Conservation (phyloP, 2,888 invertebrate genomes). For the Apodemia duryi region DNA sequence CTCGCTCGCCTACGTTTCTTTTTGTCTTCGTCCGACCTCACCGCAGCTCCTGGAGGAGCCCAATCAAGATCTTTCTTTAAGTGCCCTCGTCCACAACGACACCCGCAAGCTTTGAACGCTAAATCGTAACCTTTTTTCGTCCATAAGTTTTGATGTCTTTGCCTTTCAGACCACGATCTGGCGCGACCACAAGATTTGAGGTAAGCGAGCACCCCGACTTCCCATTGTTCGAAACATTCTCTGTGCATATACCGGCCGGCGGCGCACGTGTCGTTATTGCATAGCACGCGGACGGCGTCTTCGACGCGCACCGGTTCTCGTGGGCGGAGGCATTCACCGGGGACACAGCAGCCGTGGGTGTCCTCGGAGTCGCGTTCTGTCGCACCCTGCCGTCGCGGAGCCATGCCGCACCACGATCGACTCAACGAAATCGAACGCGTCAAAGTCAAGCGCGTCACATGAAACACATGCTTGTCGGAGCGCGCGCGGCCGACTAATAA, state of each 20-base stretch:
- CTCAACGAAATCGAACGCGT: slow-evolving; percentile 67
- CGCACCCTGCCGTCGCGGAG: slow-evolving; percentile 73
- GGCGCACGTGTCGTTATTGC: slow-evolving; percentile 96
- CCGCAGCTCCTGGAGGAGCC: slow-evolving; percentile 85
- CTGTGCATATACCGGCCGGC: slow-evolving; percentile 96
- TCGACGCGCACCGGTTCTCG: slow-evolving; percentile 82
- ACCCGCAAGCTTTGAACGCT: slow-evolving; percentile 96
- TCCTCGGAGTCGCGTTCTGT: slow-evolving; percentile 71
- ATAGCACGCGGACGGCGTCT: slow-evolving; percentile 92
- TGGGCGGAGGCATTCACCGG: slow-evolving; percentile 89
- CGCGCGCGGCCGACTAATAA: slow-evolving; percentile 81
- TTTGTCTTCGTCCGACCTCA: slow-evolving; percentile 70
- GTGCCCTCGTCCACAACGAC: slow-evolving; percentile 95
- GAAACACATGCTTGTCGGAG: slow-evolving; percentile 79
- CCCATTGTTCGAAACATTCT: slow-evolving; percentile 97
- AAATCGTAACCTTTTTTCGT: slow-evolving; percentile 98
- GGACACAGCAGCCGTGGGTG: slow-evolving; percentile 87
- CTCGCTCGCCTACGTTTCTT: slow-evolving; percentile 64
- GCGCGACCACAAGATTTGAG: slow-evolving; percentile 95
- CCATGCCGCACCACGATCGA: slow-evolving; percentile 65
- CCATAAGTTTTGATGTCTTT: slow-evolving; percentile 97
- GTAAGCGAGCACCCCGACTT: slow-evolving; percentile 91
- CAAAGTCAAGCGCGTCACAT: slow-evolving; percentile 70
- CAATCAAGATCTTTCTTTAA: slow-evolving; percentile 97
- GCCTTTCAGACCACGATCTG: slow-evolving; percentile 96